Percentiles rank a stretch among this genome's conserved stretches.
Evolutionary conservation across 2,888 invertebrate genomes (phyloP).

Genomic region (Argynnis bischoffii): DNA sequence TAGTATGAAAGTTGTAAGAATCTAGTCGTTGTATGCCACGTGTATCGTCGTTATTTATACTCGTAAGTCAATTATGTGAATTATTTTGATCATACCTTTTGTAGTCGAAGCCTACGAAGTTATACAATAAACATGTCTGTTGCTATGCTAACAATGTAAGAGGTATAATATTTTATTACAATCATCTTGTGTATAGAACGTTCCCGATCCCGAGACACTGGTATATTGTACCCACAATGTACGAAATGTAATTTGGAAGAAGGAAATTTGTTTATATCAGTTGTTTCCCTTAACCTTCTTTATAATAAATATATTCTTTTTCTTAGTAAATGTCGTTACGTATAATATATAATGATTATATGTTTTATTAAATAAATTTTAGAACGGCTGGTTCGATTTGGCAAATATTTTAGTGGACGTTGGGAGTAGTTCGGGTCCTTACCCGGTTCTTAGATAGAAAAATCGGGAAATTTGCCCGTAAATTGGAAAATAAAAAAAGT

Average conservation of each 20-base stretch:
- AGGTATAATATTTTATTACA: slow-evolving; percentile 19
- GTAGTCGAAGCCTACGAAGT: slow-evolving; percentile 18
- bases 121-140: slow-evolving; percentile 16
- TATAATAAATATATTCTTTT: background rate
- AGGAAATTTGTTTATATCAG: slow-evolving; percentile 12
- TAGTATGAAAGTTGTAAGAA: no score
- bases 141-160: slow-evolving; percentile 14
- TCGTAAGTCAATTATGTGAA: no score
- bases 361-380: background rate
- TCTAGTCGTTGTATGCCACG: no score
- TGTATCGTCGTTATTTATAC: no score
- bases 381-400: no score
- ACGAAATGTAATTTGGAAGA: slow-evolving; percentile 13
- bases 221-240: slow-evolving; percentile 4
- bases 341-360: background rate
- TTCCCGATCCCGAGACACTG: slow-evolving; percentile 1
- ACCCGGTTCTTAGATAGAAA: no score
- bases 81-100: no score
- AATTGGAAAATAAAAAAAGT: no score
- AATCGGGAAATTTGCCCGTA: no score
- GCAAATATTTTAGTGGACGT: no score
- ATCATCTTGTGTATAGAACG: slow-evolving; percentile 18
- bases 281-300: background rate
- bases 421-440: no score
- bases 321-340: background rate